Base-by-base conservation (phyloP, 2,113 vertebrate species). In the Pseudorectes ferrugineus region DNA sequence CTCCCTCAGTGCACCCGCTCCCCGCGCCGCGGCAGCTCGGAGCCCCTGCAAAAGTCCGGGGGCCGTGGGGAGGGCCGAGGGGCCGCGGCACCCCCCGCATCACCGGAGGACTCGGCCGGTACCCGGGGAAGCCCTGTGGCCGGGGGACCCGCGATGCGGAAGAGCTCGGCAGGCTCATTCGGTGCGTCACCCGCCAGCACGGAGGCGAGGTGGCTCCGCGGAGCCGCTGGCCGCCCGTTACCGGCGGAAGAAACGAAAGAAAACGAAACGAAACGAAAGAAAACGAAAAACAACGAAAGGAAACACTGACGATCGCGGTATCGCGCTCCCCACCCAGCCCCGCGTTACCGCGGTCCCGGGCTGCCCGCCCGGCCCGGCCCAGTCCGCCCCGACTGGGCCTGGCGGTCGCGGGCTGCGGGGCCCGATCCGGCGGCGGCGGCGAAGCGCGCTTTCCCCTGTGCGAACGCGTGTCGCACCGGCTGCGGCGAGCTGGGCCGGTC, bases 191-290 rank as follows among this genome's bases (percentile, higher is more conserved):
- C 26, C 36, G 40, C 55, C 29, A 31, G 19, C 21, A 65, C 13
- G 46, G 55, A 12, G 40, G 49, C 40, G 45, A 43, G 36, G 51
- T 2, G 36, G 54, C 46, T 87, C 54, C 21, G 22, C 12, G 25
- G 6, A 77, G 17, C 84, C 7, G 10, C 33, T 80, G 12, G 23
- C 40, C 31, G 15, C 45, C n/a, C 54, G n/a, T 81, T 77, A 70
- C 54, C 65, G 25, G 59, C 7, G 42, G 28, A 18, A 65, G 49
- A 92, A 95, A 89, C 8, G 67, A 93, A 95, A 94, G 10, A 21
- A 74, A 95, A 90, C 62, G 87, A 95, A 93, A 95, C 20, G 3
- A 78, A 92, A 92, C 71, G 91, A 95, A 95, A 92, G 11, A 35
- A 88, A 89, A 74, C 86, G 86, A 81, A 89, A 74, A 89, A 45